Conservation (phyloP, 1,140 invertebrate species). For the Bombus vancouverensis region DNA sequence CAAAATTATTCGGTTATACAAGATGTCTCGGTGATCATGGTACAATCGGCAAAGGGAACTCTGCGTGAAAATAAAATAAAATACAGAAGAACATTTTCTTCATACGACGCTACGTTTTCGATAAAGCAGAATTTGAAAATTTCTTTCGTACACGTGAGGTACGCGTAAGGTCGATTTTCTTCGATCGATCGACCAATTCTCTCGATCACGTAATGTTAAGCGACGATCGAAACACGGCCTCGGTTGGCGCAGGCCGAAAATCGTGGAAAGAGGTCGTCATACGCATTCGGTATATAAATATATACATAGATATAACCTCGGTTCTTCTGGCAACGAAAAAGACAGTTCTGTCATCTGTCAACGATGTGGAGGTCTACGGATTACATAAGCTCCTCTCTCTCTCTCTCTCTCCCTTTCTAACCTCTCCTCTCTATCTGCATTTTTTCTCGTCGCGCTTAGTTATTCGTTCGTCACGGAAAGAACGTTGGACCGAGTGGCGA, state of each 20-base stretch:
- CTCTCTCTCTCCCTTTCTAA: background rate
- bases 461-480: background rate
- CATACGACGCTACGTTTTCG: too few species aligned
- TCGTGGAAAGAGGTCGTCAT: conserved; percentile 59
- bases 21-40: too few species aligned
- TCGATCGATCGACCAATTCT: background rate
- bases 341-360: conserved; percentile 76
- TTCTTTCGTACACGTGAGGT: too few species aligned
- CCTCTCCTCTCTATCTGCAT: background rate
- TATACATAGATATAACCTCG: conserved; percentile 67
- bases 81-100: too few species aligned
- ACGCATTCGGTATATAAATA: conserved; percentile 66
- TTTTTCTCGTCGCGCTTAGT: background rate
- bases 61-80: too few species aligned
- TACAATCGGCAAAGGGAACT: too few species aligned
- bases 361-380: conserved; percentile 72
- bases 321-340: conserved; percentile 65
- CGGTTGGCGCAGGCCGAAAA: conserved; percentile 3
- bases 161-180: background rate
- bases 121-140: too few species aligned
- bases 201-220: background rate
- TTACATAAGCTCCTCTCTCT: conserved; percentile 68
- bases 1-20: background rate
- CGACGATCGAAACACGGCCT: background rate
- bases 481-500: conserved; percentile 31